A percentile compares a stretch with the other conserved stretches of the same genome.
Evolutionary conservation across 2,888 invertebrate species (phyloP).

Genomic region (Thecocarcelia acutangulata): DNA sequence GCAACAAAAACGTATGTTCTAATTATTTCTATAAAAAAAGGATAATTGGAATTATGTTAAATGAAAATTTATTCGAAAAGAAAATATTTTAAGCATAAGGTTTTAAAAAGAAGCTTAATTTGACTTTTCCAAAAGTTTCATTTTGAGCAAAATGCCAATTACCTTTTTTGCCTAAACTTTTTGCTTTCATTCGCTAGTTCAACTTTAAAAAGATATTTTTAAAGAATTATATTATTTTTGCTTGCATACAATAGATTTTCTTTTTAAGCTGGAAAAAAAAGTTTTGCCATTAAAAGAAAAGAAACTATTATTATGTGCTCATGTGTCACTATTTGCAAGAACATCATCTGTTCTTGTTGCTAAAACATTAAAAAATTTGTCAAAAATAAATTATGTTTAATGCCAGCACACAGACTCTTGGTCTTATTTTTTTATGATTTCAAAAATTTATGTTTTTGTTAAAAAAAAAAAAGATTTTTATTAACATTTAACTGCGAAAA

Average conservation of each 20-base stretch:
- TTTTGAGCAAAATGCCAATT: no score
- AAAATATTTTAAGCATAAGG: no score
- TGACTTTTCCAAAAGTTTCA: no score
- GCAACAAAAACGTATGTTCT: not conserved
- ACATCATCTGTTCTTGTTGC: slow-evolving; percentile 49
- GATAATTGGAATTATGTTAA: no score
- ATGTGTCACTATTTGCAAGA: not conserved
- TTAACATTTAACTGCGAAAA: no score
- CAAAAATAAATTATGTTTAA: slow-evolving; percentile 23
- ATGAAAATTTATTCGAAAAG: not conserved
- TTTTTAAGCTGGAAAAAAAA: not conserved
- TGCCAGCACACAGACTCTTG: not conserved
- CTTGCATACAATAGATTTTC: no score
- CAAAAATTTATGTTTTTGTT: no score
- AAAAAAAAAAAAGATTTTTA: not conserved
- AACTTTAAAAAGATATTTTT: no score
- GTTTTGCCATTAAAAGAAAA: slow-evolving; percentile 17
- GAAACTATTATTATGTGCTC: slow-evolving; percentile 32
- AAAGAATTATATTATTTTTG: not conserved
- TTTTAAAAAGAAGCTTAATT: not conserved
- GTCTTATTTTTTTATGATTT: not conserved
- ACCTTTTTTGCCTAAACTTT: no score
- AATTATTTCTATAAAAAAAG: not conserved
- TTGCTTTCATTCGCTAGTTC: no score
- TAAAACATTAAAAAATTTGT: slow-evolving; percentile 28